These are phyloP conservation scores for Ammodramus savannarum DNA, from an alignment of 2,113 vertebrate genomes.

Conservation along the genomic window DNA sequence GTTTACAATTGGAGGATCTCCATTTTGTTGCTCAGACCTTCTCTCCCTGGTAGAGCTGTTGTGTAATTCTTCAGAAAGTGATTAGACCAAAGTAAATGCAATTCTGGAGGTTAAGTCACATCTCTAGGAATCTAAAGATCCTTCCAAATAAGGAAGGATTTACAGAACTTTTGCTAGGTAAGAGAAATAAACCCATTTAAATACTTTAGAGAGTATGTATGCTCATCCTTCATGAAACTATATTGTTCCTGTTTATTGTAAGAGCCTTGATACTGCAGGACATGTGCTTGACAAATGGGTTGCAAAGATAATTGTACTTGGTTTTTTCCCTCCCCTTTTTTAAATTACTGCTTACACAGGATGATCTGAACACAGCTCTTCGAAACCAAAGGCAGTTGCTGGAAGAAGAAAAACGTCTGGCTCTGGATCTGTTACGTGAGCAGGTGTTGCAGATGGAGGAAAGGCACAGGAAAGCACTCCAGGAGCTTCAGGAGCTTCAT, in stretches of 20 bases:
- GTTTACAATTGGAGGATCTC: not conserved
- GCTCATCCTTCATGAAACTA: not conserved
- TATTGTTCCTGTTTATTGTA: not conserved
- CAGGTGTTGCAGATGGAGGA: constrained; percentile 77
- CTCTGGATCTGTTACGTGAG: constrained; percentile 71
- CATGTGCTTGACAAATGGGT: not conserved
- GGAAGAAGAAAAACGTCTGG: constrained; percentile 72
- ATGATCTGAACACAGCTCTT: constrained; percentile 48
- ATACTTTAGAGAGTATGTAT: not conserved
- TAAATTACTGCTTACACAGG: not conserved
- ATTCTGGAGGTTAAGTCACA: not conserved
- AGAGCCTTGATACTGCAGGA: not conserved
- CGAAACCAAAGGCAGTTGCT: constrained; percentile 67
- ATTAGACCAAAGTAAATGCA: not conserved
- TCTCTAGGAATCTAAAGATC: not conserved
- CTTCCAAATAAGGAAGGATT: not conserved
- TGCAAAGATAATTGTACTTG: not conserved
- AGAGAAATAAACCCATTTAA: not conserved
- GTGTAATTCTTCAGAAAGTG: not conserved
- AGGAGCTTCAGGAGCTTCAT: constrained; percentile 69
- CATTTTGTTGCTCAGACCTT: not conserved
- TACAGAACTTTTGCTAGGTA: not conserved
- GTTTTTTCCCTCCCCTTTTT: not conserved
- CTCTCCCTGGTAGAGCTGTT: not conserved
- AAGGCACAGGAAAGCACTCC: constrained; percentile 72